Base-by-base conservation (phyloP, 2,797 vertebrate genomes). In the Oryzias sinensis region DNA sequence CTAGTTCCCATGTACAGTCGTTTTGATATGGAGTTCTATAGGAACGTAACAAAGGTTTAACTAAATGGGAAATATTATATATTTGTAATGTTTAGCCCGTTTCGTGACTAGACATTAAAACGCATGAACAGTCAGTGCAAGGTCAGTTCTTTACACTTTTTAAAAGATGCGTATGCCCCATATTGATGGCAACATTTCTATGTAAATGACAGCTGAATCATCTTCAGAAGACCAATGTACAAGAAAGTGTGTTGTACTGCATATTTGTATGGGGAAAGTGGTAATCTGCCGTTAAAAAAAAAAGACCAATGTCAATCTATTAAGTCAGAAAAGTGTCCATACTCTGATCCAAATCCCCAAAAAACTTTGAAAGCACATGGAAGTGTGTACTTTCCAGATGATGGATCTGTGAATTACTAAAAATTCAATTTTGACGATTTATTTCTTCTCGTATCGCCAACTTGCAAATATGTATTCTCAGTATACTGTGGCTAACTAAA, bases 1-100 rank as follows among this genome's bases (percentile, higher is more conserved):
- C 96, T 96, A 96, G 93, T 94, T 96, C 94, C 91, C 94, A 93
- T 90, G 93, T 94, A 94, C 94, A 93, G 93, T 94, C 92, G 93
- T 94, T 92, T 92, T 90, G 87, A 89, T 88, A 90, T 86, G 88
- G 88, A 90, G 86, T 90, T 91, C 90, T 86, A 83, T 89, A 88
- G 82, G 88, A 91, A 89, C 84, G 84, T 88, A 88, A 88, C 84
- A 90, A 87, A 88, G 87, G 88, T 89, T 90, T 88, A 85, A 89
- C 88, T 87, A 84, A 90, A 87, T 87, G 86, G 90, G 90, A 91
- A 90, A 90, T 91, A 87, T 90, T 90, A 88, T 91, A 87, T 90
- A 89, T 90, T 89, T 88, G 79, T 90, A 90, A 91, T 91, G 91
- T 92, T 92, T 89, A 91, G 88, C 87, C 88, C 80, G 79, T 88